Conservation (phyloP, 2,888 invertebrate genomes). For the Drosophila planitibia region DNA sequence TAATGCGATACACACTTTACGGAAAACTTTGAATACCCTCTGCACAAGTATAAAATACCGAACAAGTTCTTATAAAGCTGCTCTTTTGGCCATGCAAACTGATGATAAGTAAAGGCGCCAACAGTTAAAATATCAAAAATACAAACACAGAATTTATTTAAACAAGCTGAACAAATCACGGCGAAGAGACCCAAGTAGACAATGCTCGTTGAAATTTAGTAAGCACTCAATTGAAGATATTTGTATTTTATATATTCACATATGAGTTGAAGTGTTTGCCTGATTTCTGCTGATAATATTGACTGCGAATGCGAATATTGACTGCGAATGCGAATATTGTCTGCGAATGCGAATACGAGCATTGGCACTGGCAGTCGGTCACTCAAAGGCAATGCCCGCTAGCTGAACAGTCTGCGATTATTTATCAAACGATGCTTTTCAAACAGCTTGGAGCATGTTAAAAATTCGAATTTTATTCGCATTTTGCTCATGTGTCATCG, state of each 20-base stretch:
- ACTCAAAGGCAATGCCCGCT: conserved; percentile 28
- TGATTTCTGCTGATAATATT: conserved; percentile 12
- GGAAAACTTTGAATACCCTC: not conserved
- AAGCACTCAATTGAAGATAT: conserved; percentile 30
- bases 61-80: conserved; percentile 23
- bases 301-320: conserved; percentile 5
- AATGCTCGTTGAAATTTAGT: not conserved
- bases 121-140: not conserved
- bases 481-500: conserved; percentile 10
- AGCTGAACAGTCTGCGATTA: conserved; percentile 27
- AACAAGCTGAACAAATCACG: not conserved
- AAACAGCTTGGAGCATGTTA: conserved; percentile 48
- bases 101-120: conserved; percentile 1
- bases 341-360: conserved; percentile 7
- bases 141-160: not conserved
- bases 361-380: conserved; percentile 26
- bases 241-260: conserved; percentile 39
- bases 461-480: conserved; percentile 53
- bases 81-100: conserved; percentile 23
- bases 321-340: not conserved
- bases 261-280: conserved; percentile 61
- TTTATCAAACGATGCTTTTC: conserved; percentile 58
- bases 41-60: not conserved
- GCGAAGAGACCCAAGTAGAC: not conserved
- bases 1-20: not conserved